phyloP scores from a whole-genome alignment of 2,888 invertebrate genomes.

The Melipona bicolor region DNA sequence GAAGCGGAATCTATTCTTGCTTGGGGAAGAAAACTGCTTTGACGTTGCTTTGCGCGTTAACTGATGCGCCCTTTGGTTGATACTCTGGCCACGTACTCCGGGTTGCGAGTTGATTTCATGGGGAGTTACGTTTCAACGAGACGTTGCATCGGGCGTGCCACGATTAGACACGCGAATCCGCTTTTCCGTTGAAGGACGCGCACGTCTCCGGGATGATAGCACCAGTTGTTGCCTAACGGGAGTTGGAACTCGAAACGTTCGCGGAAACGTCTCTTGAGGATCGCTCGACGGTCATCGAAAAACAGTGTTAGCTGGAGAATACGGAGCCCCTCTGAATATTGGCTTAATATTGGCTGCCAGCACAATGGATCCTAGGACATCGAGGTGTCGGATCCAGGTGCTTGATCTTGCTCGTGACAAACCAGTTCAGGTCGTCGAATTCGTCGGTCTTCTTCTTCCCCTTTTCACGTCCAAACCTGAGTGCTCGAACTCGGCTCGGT shows the following conservation, averaged over 20 bases:
- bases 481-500: background rate
- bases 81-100: constrained; percentile 39
- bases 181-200: constrained; percentile 16
- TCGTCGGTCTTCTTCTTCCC: background rate
- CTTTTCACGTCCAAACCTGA: background rate
- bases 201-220: constrained; percentile 16
- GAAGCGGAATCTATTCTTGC: background rate
- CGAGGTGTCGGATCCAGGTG: too few species aligned
- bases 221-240: constrained; percentile 32
- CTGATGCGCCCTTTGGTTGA: constrained; percentile 22
- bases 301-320: background rate
- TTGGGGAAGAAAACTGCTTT: too few species aligned
- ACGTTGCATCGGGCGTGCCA: constrained; percentile 35
- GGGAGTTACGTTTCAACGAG: constrained; percentile 35
- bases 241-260: too few species aligned
- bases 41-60: background rate
- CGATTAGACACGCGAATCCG: constrained; percentile 16
- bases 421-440: background rate
- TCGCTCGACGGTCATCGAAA: background rate
- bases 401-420: background rate
- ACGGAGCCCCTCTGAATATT: background rate
- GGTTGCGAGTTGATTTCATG: constrained; percentile 38
- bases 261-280: background rate
- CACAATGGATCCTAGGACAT: constrained; percentile 10
- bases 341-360: background rate